Evolutionary conservation across 2,113 vertebrate genomes (phyloP).

Genomic region (Tiliqua scincoides): DNA sequence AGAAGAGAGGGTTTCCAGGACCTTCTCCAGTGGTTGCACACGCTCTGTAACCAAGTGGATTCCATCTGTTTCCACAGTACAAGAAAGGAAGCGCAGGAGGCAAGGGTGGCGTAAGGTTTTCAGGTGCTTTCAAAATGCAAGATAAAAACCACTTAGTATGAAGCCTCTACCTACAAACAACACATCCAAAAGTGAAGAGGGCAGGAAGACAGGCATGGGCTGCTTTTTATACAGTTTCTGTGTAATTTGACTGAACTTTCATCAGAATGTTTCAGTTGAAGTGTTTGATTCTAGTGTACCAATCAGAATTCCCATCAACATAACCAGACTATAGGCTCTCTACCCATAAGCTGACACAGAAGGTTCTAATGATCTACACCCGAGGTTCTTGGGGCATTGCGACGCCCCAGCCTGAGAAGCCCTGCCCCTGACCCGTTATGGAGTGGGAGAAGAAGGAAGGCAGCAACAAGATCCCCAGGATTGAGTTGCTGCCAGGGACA

Average conservation of each 20-base stretch:
- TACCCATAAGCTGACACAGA: neutral
- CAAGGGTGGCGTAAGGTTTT: conserved; percentile 96
- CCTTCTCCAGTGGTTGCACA: conserved; percentile 87
- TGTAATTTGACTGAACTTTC: neutral
- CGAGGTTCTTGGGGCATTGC: no score
- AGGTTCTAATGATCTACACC: neutral
- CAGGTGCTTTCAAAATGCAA: conserved; percentile 84
- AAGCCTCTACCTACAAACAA: neutral
- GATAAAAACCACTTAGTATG: neutral
- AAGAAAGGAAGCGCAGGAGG: conserved; percentile 94
- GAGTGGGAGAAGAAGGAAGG: no score
- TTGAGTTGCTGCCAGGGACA: no score
- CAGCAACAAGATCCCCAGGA: no score
- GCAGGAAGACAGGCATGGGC: no score
- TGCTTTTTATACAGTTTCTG: neutral
- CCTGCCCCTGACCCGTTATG: no score
- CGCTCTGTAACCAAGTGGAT: conserved; percentile 94
- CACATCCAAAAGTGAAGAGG: neutral
- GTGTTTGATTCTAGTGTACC: neutral
- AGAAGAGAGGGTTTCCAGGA: conserved; percentile 83
- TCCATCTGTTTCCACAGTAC: conserved; percentile 88
- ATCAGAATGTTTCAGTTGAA: neutral
- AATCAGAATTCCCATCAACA: neutral
- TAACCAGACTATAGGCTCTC: neutral
- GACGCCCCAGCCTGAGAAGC: no score